Percentiles rank a stretch among this genome's conserved stretches.
Conservation (phyloP, 2,888 invertebrate genomes). For the Phytoseiulus persimilis region DNA sequence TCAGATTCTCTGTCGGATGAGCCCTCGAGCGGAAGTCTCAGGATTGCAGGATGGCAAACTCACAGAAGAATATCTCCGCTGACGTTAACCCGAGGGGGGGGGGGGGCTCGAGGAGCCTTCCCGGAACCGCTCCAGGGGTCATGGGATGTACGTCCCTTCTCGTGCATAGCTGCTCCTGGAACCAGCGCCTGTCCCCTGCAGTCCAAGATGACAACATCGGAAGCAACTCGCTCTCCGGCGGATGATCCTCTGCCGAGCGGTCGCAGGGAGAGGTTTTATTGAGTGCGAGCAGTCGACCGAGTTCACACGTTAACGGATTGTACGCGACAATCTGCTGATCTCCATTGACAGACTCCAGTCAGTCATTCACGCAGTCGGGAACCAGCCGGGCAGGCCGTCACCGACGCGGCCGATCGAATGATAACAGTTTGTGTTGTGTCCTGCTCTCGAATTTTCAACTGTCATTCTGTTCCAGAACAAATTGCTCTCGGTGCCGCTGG, state of each 20-base stretch:
- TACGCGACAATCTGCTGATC: background rate
- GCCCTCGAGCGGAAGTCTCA: too few relatives aligned
- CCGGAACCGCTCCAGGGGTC: too few relatives aligned
- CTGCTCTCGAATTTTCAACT: conserved; percentile 5
- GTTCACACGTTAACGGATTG: conserved; percentile 5
- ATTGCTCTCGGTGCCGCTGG: background rate
- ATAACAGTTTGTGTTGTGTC: background rate
- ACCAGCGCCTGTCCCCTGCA: background rate
- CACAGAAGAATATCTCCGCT: too few relatives aligned
- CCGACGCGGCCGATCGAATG: background rate
- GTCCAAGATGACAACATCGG: background rate
- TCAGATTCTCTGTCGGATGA: too few relatives aligned
- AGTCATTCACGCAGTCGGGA: background rate
- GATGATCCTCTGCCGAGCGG: background rate
- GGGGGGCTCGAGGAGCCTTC: too few relatives aligned
- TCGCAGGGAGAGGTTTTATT: background rate
- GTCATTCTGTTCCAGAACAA: background rate
- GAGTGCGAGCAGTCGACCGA: background rate
- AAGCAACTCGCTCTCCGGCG: background rate
- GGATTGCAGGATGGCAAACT: too few relatives aligned
- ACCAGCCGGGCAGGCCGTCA: background rate
- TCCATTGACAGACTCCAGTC: conserved; percentile 5
- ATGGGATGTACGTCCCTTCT: too few relatives aligned
- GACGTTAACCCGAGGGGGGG: too few relatives aligned
- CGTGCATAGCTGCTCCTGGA: background rate